phyloP scores from a whole-genome alignment of 2,113 vertebrate genomes.

The Ranitomeya imitator region DNA sequence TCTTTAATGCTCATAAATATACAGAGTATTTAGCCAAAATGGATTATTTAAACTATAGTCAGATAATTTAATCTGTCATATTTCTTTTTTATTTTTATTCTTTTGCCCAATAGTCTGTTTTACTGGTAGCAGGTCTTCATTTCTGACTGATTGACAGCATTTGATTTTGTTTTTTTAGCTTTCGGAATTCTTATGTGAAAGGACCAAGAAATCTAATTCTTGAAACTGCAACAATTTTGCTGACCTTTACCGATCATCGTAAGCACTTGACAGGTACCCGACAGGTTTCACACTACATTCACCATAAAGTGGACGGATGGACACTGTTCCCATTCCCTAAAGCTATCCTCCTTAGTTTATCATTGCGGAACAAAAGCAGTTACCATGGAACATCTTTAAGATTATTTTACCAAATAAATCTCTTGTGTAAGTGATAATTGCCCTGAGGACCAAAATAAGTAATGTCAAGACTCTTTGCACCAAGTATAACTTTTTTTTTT shows the following conservation, averaged over 20 bases:
- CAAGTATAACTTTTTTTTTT: too few relatives aligned
- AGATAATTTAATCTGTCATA: too few relatives aligned
- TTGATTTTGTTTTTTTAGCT: not conserved
- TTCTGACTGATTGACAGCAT: not conserved
- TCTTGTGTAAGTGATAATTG: not conserved
- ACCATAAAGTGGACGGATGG: not conserved
- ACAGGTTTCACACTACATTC: not conserved
- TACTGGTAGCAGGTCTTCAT: too few relatives aligned
- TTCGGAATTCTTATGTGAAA: not conserved
- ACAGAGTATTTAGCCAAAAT: too few relatives aligned
- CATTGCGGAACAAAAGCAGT: not conserved
- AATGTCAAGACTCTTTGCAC: not conserved
- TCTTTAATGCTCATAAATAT: too few relatives aligned
- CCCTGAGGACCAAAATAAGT: not conserved
- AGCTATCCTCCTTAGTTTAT: not conserved
- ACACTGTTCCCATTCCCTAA: not conserved
- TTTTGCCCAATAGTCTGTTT: not conserved
- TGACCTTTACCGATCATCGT: not conserved
- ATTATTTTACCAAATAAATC: not conserved
- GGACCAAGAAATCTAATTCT: too few relatives aligned
- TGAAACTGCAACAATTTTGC: not conserved
- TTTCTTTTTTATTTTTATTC: too few relatives aligned
- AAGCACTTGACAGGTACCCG: too few relatives aligned
- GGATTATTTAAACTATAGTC: too few relatives aligned
- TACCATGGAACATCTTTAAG: not conserved